A percentile compares a stretch with the other conserved stretches of the same genome.
Evolutionary conservation across 2,797 vertebrate species (phyloP).

Genomic region (Menidia menidia): DNA sequence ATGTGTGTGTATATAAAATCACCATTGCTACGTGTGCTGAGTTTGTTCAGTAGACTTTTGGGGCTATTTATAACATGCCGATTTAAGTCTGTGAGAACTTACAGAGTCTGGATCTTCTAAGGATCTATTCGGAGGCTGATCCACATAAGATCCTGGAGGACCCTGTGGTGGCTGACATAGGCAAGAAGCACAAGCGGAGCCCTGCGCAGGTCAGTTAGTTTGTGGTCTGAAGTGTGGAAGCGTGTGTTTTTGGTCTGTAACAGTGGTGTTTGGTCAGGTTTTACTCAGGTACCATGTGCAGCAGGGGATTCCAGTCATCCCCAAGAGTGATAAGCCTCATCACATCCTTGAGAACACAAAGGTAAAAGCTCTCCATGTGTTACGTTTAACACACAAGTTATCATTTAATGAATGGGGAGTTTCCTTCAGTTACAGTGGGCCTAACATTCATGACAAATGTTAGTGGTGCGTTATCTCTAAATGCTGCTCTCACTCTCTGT

Average conservation of each 20-base stretch:
- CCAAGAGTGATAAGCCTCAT: constrained; percentile 81
- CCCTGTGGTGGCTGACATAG: constrained; percentile 70
- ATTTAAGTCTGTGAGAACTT: neutral
- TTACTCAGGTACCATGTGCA: constrained; percentile 82
- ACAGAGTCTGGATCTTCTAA: neutral
- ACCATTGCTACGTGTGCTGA: neutral
- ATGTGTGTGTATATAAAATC: too few relatives aligned
- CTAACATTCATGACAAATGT: neutral
- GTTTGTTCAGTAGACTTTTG: neutral
- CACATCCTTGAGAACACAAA: constrained; percentile 86
- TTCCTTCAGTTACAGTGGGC: too few relatives aligned
- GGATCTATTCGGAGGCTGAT: constrained; percentile 70
- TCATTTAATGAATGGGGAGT: too few relatives aligned
- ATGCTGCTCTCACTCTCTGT: neutral
- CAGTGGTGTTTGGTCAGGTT: constrained; percentile 60
- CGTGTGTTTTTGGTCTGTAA: neutral
- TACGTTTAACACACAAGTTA: too few relatives aligned
- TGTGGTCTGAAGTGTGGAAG: neutral
- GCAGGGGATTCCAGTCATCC: constrained; percentile 81
- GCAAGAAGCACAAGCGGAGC: constrained; percentile 70
- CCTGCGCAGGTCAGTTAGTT: constrained; percentile 76
- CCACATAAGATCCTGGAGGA: constrained; percentile 77
- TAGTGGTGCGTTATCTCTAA: neutral
- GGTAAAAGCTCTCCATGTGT: constrained; percentile 55
- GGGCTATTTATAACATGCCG: too few relatives aligned